These are phyloP conservation scores for Rhea pennata DNA, from an alignment of 2,113 vertebrate species.

Conservation along the genomic window DNA sequence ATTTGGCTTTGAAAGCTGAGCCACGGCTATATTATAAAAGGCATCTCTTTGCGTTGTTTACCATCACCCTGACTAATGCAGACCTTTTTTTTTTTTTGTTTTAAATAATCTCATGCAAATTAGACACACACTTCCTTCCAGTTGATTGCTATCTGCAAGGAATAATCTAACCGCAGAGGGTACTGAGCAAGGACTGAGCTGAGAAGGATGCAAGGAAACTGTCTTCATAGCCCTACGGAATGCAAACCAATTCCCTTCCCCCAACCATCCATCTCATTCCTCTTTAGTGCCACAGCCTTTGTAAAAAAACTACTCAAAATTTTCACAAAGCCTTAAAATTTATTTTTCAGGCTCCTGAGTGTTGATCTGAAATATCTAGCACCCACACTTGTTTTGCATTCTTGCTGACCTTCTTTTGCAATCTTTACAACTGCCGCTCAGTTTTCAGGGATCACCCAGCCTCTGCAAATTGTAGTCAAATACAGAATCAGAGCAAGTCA, in stretches of 20 bases:
- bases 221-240: constrained; percentile 54
- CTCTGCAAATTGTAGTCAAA: not conserved
- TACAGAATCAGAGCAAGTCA: not conserved
- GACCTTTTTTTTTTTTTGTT: constrained; percentile 83
- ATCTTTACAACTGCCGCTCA: not conserved
- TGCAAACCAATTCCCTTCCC: constrained; percentile 57
- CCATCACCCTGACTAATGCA: constrained; percentile 86
- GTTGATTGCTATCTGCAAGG: constrained; percentile 88
- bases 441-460: not conserved
- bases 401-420: constrained; percentile 8
- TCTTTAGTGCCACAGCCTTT: constrained; percentile 13
- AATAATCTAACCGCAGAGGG: constrained; percentile 83
- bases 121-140: constrained; percentile 88
- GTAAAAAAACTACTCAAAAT: constrained; percentile 48
- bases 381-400: not conserved
- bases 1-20: constrained; percentile 81
- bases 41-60: constrained; percentile 82
- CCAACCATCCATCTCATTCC: not conserved
- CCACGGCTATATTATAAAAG: constrained; percentile 81
- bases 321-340: constrained; percentile 52
- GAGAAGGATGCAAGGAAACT: constrained; percentile 58
- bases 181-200: constrained; percentile 77
- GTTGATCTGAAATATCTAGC: constrained; percentile 20
- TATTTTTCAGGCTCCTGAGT: constrained; percentile 1
- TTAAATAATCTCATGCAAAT: constrained; percentile 91